phyloP scores from a whole-genome alignment of 2,888 invertebrate genomes.

The Cabera pusaria region DNA sequence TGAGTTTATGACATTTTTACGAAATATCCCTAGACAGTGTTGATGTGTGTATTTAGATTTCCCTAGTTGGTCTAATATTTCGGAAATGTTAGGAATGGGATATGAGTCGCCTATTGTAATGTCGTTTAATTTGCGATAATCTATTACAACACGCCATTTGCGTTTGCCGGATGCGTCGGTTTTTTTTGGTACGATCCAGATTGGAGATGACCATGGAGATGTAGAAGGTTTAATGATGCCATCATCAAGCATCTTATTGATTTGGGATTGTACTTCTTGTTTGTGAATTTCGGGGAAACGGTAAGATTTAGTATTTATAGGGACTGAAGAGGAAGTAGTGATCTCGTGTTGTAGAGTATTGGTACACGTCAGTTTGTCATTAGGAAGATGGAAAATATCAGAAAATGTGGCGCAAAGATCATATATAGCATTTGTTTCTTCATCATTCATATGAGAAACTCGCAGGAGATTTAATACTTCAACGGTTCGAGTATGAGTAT shows the following conservation, averaged over 20 bases:
- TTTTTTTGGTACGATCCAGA: constrained; percentile 4
- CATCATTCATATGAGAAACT: neutral
- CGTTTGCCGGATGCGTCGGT: constrained; percentile 4
- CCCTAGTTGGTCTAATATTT: constrained; percentile 3
- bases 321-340: neutral
- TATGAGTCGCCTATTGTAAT: constrained; percentile 5
- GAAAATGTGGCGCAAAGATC: constrained; percentile 1
- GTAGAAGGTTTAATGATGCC: constrained; percentile 4
- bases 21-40: too few relatives aligned
- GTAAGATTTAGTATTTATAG: constrained; percentile 3
- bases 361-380: neutral
- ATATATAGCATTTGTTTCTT: neutral
- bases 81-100: constrained; percentile 2
- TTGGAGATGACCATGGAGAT: constrained; percentile 2
- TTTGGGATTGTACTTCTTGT: constrained; percentile 1
- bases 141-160: constrained; percentile 13
- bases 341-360: neutral
- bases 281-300: constrained; percentile 3
- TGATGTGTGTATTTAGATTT: neutral
- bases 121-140: constrained; percentile 9
- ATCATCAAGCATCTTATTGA: constrained; percentile 1
- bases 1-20: too few relatives aligned
- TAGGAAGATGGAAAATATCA: constrained; percentile 3
- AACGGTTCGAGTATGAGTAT: neutral
- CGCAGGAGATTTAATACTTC: neutral